Percentiles rank a stretch among this genome's conserved stretches.
phyloP scores from a whole-genome alignment of 2,113 vertebrate species.

The Hemichromis elongatus region DNA sequence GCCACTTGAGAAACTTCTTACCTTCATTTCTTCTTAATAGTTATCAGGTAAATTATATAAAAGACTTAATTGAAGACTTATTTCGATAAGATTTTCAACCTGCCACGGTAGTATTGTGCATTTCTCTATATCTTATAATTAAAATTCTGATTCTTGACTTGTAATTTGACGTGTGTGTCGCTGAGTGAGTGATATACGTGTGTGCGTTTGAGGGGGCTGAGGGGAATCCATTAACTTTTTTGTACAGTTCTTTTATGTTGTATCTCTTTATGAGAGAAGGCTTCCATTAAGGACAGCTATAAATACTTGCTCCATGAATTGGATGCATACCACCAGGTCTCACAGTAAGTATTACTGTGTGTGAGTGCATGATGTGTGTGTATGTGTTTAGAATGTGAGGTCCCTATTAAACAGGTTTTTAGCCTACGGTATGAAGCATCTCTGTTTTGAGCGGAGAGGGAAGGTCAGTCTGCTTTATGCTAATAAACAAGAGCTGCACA shows the following conservation, averaged over 20 bases:
- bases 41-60: rapidly evolving
- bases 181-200: too few species aligned
- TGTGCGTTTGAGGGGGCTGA: neutral
- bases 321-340: neutral
- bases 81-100: neutral
- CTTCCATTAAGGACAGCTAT: neutral
- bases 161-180: neutral
- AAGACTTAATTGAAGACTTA: rapidly evolving
- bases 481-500: neutral
- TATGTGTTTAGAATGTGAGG: neutral
- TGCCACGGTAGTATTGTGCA: rapidly evolving
- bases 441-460: neutral
- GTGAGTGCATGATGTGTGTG: neutral
- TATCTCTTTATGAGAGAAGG: neutral
- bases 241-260: neutral
- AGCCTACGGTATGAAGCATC: neutral
- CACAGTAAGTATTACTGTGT: neutral
- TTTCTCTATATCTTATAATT: neutral
- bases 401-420: neutral
- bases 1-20: neutral
- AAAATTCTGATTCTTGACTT: neutral
- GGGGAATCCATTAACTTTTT: neutral
- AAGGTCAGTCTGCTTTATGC: neutral
- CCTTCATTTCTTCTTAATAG: neutral
- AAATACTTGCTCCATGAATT: neutral